Evolutionary conservation across 2,888 invertebrate genomes (phyloP), one percentile per base, ranked within the genome.

Genomic region (Conistra vaccinii): DNA sequence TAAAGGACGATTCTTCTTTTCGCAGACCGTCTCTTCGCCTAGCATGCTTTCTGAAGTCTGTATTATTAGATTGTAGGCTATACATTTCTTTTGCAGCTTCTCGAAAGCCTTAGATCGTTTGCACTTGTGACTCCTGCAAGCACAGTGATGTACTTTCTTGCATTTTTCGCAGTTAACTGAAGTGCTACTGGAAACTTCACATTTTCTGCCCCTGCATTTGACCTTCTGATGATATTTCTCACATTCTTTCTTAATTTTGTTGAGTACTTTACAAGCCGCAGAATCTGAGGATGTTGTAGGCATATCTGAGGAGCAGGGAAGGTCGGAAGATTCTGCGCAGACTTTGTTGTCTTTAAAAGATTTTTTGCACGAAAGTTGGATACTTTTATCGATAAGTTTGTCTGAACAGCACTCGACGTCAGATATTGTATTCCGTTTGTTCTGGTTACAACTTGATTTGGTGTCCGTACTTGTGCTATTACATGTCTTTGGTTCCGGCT

Each of bases 61-160:
- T 69, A 96, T 89, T n/a, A 96, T 95, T 61, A 96, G 88, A 83
- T 96, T 96, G 85, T 96, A 96, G 14, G 96, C 96, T 0, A 96
- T 90, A 62, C 95, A 92, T 85, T 94, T 95, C 78, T 94, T 95
- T 74, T 92, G 93, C 0, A 85, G 35, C 76, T 94, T 95, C 14
- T 95, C 95, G 6, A 83, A 82, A 1, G 79, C 85, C 85, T 93
- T 95, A 5, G 89, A 80, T 73, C 86, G 85, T 85, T 92, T 95
- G 82, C 95, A 95, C 88, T 93, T 95, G 78, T 95, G 93, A 9
- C 84, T 86, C 84, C 91, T 89, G 76, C 95, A 95, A 10, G 87
- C 80, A 75, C 95, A 95, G 60, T 94, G 89, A 77, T 95, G 94
- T 0, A 90, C 84, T 42, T 92, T 91, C 68, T 91, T 93, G 80